Evolutionary conservation across 2,888 invertebrate genomes (phyloP).

Genomic region (Lasioglossum leucozonium): DNA sequence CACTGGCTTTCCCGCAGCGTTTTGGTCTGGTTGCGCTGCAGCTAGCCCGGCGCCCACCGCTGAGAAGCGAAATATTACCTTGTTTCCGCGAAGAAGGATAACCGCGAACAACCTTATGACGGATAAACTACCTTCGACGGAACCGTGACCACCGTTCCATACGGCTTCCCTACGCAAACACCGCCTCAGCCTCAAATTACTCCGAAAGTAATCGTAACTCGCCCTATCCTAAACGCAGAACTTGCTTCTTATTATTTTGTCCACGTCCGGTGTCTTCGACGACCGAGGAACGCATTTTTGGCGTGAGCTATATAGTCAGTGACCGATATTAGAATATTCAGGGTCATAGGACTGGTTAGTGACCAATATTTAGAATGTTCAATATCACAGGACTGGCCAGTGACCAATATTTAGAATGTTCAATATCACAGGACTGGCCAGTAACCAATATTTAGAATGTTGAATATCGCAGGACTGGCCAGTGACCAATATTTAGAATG

Average conservation of each 20-base stretch:
- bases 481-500: no score
- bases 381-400: no score
- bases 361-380: not conserved
- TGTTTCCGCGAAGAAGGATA: conserved; percentile 74
- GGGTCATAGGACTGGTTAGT: not conserved
- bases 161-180: not conserved
- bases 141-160: conserved; percentile 2
- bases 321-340: not conserved
- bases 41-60: conserved; percentile 63
- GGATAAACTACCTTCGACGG: conserved; percentile 68
- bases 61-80: conserved; percentile 78
- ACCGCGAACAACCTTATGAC: conserved; percentile 78
- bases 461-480: no score
- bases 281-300: not conserved
- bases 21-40: conserved; percentile 72
- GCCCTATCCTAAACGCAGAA: not conserved
- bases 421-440: no score
- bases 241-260: not conserved
- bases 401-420: no score
- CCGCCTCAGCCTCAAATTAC: not conserved
- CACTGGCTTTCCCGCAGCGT: conserved; percentile 72
- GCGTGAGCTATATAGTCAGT: not conserved
- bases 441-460: no score
- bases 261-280: not conserved
- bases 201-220: not conserved